Percentiles rank a stretch among this genome's conserved stretches.
Conservation (phyloP, 2,797 vertebrate genomes). For the Muscicapa striata region DNA sequence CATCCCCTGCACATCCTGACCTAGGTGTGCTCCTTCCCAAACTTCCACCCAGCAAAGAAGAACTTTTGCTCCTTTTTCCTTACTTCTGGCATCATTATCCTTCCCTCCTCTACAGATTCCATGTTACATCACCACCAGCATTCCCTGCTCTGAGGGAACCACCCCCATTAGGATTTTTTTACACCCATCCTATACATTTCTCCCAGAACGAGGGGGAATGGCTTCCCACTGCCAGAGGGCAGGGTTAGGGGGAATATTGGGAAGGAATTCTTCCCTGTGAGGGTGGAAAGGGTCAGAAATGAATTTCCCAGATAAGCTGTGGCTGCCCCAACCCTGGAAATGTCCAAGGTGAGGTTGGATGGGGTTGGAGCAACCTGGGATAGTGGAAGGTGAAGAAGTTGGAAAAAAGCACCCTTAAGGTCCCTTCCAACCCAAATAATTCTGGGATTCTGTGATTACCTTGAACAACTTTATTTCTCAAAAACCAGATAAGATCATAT, state of each 20-base stretch:
- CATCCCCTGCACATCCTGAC: neutral
- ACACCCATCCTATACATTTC: accelerated
- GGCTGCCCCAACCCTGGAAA: neutral
- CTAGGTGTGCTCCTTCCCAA: neutral
- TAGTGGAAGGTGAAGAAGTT: accelerated
- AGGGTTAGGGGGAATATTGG: accelerated
- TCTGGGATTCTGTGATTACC: neutral
- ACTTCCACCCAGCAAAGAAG: neutral
- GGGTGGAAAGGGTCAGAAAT: neutral
- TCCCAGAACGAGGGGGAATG: neutral
- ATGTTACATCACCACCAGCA: neutral
- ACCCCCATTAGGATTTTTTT: neutral
- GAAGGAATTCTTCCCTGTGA: accelerated
- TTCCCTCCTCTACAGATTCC: neutral
- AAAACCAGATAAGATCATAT: neutral
- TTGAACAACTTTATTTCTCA: neutral
- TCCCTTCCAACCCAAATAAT: neutral
- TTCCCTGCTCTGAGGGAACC: neutral
- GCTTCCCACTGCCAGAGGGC: neutral
- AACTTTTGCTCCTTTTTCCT: neutral
- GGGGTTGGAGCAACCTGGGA: accelerated
- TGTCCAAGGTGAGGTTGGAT: accelerated
- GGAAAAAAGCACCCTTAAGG: neutral
- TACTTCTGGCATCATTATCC: neutral
- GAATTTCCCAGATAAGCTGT: neutral